phyloP scores from a whole-genome alignment of 1,140 invertebrate genomes.

The Neodiprion virginianus region DNA sequence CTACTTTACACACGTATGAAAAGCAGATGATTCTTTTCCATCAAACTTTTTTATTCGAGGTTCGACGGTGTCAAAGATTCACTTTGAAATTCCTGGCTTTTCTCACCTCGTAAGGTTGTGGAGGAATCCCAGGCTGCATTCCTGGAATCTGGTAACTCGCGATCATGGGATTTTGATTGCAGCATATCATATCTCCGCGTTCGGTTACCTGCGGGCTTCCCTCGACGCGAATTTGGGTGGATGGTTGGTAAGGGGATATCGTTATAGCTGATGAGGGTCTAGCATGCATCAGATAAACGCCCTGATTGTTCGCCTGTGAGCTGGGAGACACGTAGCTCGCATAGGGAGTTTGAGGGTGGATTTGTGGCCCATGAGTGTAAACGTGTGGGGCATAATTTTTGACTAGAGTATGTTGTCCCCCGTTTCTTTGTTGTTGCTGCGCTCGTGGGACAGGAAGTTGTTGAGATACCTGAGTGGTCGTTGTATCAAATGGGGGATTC shows the following conservation, averaged over 20 bases:
- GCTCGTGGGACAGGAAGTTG: slow-evolving; percentile 18
- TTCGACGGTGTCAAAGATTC: no score
- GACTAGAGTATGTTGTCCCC: slow-evolving; percentile 46
- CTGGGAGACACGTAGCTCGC: slow-evolving; percentile 46
- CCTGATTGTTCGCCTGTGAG: slow-evolving; percentile 50
- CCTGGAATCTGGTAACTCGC: slow-evolving; percentile 52
- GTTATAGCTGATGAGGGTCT: slow-evolving; percentile 30
- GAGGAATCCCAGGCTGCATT: slow-evolving; percentile 41
- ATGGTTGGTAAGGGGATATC: slow-evolving; percentile 24
- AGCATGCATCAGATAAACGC: slow-evolving; percentile 36
- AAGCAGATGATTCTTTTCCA: no score
- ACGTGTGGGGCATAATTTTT: slow-evolving; percentile 38
- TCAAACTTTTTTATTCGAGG: no score
- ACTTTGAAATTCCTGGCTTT: neutral
- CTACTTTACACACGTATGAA: no score
- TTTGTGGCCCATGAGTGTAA: slow-evolving; percentile 22
- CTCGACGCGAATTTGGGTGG: slow-evolving; percentile 44
- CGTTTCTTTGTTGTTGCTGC: slow-evolving; percentile 16
- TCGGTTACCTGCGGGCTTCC: slow-evolving; percentile 30
- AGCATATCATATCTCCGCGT: slow-evolving; percentile 45
- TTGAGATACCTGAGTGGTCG: slow-evolving; percentile 30
- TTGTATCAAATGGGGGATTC: slow-evolving; percentile 49
- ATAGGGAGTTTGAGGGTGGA: slow-evolving; percentile 41
- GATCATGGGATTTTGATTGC: slow-evolving; percentile 53
- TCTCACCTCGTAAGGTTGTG: neutral